Evolutionary conservation across 2,888 invertebrate genomes (phyloP).

Genomic region (Noctua janthina): DNA sequence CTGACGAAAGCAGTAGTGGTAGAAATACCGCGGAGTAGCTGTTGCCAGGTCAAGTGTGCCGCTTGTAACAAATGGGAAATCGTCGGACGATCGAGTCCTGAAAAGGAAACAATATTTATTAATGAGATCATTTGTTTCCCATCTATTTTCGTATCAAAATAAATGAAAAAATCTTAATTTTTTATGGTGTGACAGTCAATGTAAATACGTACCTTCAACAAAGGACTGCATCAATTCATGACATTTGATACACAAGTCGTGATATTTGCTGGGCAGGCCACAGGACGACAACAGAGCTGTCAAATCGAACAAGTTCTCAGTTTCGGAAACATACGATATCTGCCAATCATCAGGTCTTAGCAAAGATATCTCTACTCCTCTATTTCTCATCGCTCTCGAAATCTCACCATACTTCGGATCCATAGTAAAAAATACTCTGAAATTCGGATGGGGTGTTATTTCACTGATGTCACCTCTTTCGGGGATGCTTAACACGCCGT

Average conservation of each 20-base stretch:
- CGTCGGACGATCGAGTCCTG: conserved; percentile 91
- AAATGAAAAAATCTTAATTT: not conserved
- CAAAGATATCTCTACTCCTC: conserved; percentile 96
- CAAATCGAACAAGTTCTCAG: conserved; percentile 83
- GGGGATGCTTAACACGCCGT: conserved; percentile 96
- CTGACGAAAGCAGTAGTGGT: conserved; percentile 89
- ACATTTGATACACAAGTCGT: conserved; percentile 79
- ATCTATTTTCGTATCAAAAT: not conserved
- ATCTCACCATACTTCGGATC: conserved; percentile 98
- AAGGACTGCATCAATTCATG: conserved; percentile 85
- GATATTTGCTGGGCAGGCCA: conserved; percentile 82
- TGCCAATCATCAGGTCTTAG: conserved; percentile 80
- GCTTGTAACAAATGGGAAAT: conserved; percentile 92
- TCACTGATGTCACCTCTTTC: conserved; percentile 96
- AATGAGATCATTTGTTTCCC: not conserved
- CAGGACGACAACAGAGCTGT: conserved; percentile 83
- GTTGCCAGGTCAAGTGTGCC: conserved; percentile 92
- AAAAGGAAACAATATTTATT: conserved; percentile 62
- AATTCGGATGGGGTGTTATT: conserved; percentile 96
- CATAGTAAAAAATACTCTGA: conserved; percentile 98
- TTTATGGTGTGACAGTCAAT: not conserved
- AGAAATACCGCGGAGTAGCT: conserved; percentile 91
- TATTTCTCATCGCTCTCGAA: conserved; percentile 99
- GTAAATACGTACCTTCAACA: conserved; percentile 82
- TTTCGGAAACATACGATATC: conserved; percentile 76